Conservation (phyloP, 2,797 vertebrate genomes). For the Sebastes vulpes region DNA sequence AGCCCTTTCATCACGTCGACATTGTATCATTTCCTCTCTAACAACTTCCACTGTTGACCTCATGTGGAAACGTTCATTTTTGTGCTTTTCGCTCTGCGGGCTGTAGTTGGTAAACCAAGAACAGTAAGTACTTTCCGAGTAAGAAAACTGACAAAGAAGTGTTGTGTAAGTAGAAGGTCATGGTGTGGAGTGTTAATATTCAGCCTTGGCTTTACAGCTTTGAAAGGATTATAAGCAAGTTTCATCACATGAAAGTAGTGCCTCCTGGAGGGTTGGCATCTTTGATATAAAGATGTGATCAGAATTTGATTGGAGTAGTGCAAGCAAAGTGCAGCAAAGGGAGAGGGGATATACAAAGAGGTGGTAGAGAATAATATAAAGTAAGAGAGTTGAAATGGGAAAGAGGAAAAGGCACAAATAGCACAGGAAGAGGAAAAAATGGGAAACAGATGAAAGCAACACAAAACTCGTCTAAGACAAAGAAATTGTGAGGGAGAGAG, state of each 20-base stretch:
- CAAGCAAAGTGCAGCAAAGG: constrained; percentile 39
- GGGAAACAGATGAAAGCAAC: constrained; percentile 47
- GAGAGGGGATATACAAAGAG: constrained; percentile 40
- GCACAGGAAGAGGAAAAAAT: constrained; percentile 11
- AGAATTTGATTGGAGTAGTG: constrained; percentile 65
- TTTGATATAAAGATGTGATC: constrained; percentile 79
- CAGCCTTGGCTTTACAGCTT: constrained; percentile 68
- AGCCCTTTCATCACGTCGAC: neutral
- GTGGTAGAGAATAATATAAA: constrained; percentile 43
- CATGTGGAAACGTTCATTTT: constrained; percentile 26
- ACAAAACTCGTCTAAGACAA: constrained; percentile 27
- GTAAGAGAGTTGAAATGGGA: constrained; percentile 31
- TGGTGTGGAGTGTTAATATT: constrained; percentile 72
- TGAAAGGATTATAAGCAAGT: constrained; percentile 75
- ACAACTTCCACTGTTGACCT: constrained; percentile 27
- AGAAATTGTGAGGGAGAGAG: constrained; percentile 25
- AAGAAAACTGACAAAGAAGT: constrained; percentile 54
- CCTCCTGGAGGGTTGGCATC: constrained; percentile 71
- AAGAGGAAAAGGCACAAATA: constrained; percentile 34
- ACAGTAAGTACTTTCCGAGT: constrained; percentile 37
- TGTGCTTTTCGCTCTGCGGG: neutral
- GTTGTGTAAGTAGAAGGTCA: constrained; percentile 69
- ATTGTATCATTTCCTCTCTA: neutral
- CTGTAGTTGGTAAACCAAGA: constrained; percentile 7
- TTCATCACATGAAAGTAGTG: constrained; percentile 76